A percentile compares a stretch with the other conserved stretches of the same genome.
phyloP scores from a whole-genome alignment of 2,113 vertebrate genomes.

The Potamarius usumacintae region DNA sequence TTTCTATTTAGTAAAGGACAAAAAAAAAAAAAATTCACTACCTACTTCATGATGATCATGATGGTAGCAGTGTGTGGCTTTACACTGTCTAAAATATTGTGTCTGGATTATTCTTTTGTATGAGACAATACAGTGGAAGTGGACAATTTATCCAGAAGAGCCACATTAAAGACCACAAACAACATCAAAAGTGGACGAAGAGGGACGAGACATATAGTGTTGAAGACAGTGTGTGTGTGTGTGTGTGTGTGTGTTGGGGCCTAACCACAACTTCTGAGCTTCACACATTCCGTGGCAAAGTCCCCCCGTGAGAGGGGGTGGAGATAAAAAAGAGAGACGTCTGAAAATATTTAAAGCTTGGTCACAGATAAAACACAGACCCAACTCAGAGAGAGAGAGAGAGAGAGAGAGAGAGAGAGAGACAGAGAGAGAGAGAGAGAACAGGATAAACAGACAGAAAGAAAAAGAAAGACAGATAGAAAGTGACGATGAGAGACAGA shows the following conservation, averaged over 20 bases:
- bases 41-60: conserved; percentile 2
- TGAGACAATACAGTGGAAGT: conserved; percentile 49
- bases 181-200: conserved; percentile 45
- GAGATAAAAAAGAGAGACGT: conserved; percentile 63
- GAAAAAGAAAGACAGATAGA: background rate
- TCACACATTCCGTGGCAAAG: conserved; percentile 66
- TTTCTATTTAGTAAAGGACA: background rate
- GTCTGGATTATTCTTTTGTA: conserved; percentile 24
- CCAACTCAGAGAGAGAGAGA: conserved; percentile 54
- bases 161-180: conserved; percentile 54
- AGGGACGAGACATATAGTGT: conserved; percentile 33
- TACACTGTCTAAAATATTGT: conserved; percentile 8
- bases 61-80: conserved; percentile 7
- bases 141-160: conserved; percentile 55
- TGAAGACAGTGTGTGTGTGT: background rate
- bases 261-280: conserved; percentile 65
- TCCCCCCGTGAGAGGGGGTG: conserved; percentile 54
- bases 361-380: conserved; percentile 70
- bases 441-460: background rate
- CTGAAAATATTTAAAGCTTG: conserved; percentile 72
- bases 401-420: background rate
- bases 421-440: background rate
- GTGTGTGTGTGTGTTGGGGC: background rate
- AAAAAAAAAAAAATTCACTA: background rate
- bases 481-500: background rate